Base-by-base conservation (phyloP, 2,888 invertebrate species). In the Linyphia triangularis region DNA sequence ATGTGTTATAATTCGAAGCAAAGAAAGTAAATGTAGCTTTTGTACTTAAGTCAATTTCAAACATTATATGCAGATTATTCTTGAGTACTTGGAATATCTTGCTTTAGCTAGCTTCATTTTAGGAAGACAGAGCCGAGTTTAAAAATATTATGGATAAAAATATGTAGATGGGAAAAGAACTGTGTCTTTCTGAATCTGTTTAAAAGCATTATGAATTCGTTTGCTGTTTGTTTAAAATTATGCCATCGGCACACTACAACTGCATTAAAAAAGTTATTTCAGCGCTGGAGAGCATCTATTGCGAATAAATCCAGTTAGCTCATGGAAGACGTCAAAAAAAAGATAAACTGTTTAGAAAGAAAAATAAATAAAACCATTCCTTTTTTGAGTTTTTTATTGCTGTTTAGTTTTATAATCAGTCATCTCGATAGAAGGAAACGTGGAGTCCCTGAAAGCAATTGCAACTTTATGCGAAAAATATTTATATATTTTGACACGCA, bases 291-390 rank as follows among this genome's bases (percentile, higher is more conserved):
- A 24, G 84, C 84, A 57, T 84, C 75, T 67, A 67, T 75, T 75
- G 73, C 28, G 72, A 84, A 75, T 84, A 84, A 84, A 84, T 84
- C 84, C 73, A 84, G 75, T 75, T 75, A 75, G 51, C 65, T 65
- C 73, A 51, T 28, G 30, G 51, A 57, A 65, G 22, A 57, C 61
- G 37, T 28, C 83, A 73, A 65, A 40, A n/a, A n/a, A 63, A 73
- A 73, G 61, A 73, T 73, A 83, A 83, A 72, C 63, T 65, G 30
- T 63, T 26, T 10, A 24, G 22, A 5, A 73, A 84, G 65, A 84
- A 75, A 82, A 82, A 72, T 61, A 73, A 83, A 75, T 30, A 75
- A 6, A 22, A 19, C 24, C 37, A 57, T 75, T 75, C 65, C 26
- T 40, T 30, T 40, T 63, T 70, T n/a, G 19, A 30, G 22, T 43